Evolutionary conservation across 2,888 invertebrate species (phyloP).

Genomic region (Cotesia congregata): DNA sequence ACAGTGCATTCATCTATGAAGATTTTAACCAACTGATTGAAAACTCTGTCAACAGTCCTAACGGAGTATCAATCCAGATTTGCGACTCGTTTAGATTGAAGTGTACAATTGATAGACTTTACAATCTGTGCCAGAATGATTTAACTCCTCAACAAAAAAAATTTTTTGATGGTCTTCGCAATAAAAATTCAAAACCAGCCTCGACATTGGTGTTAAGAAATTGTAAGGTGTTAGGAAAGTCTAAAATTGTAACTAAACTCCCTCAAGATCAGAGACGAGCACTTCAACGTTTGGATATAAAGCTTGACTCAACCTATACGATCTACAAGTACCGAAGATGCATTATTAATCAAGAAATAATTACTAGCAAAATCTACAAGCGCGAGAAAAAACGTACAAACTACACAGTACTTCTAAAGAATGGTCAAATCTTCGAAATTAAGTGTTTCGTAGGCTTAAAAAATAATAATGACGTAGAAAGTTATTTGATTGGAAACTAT

Average conservation of each 20-base stretch:
- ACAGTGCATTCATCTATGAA: too few species aligned
- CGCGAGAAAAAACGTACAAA: too few species aligned
- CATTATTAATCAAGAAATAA: too few species aligned
- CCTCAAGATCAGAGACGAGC: neutral
- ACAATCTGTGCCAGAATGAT: neutral
- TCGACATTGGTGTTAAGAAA: neutral
- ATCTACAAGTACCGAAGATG: neutral
- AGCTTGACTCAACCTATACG: neutral
- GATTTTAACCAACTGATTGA: conserved; percentile 19
- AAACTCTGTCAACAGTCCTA: conserved; percentile 32
- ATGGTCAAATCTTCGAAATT: too few species aligned
- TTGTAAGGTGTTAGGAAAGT: neutral
- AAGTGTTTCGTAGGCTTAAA: too few species aligned
- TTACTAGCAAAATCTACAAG: too few species aligned
- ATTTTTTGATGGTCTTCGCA: neutral
- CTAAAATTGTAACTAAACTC: neutral
- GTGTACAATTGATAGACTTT: neutral
- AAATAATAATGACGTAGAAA: too few species aligned
- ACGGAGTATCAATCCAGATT: conserved; percentile 24
- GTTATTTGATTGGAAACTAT: too few species aligned
- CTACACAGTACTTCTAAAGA: too few species aligned
- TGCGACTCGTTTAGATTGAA: conserved; percentile 23
- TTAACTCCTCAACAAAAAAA: neutral
- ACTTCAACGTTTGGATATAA: neutral
- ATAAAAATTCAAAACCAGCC: neutral